These are phyloP conservation scores for Temnothorax curvispinosus DNA, from an alignment of 1,140 invertebrate genomes.

Conservation along the genomic window DNA sequence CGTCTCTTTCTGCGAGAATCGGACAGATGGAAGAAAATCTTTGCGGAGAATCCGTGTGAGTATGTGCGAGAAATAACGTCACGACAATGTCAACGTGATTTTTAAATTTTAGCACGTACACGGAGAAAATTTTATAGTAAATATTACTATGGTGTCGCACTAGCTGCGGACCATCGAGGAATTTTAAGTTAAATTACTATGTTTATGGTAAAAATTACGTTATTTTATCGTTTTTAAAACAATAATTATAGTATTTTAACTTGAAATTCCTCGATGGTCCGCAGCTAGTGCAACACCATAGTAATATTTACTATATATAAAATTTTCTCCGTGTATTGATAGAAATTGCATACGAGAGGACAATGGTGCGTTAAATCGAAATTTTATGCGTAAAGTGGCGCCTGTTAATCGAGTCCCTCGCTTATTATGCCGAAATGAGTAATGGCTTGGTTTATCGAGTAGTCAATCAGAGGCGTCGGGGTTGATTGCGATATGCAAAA, in stretches of 20 bases:
- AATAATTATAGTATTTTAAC: too few species aligned
- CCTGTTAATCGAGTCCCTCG: slow-evolving; percentile 31
- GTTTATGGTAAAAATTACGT: too few species aligned
- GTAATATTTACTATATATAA: too few species aligned
- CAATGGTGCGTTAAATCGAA: slow-evolving; percentile 40
- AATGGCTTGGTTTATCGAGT: slow-evolving; percentile 45
- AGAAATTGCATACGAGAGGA: neutral
- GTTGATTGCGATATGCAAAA: slow-evolving; percentile 49
- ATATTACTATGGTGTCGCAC: too few species aligned
- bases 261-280: too few species aligned
- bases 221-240: too few species aligned
- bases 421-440: slow-evolving; percentile 38
- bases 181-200: too few species aligned
- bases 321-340: too few species aligned
- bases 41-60: slow-evolving; percentile 13
- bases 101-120: neutral
- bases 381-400: slow-evolving; percentile 47
- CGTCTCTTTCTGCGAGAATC: slow-evolving; percentile 51
- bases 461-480: slow-evolving; percentile 30
- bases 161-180: too few species aligned
- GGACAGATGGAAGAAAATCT: slow-evolving; percentile 38
- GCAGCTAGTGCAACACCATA: too few species aligned
- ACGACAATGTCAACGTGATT: slow-evolving; percentile 4
- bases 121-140: too few species aligned
- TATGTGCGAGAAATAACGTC: slow-evolving; percentile 37